These are phyloP conservation scores for Cuculus canorus DNA, from an alignment of 2,797 vertebrate genomes.

Conservation along the genomic window DNA sequence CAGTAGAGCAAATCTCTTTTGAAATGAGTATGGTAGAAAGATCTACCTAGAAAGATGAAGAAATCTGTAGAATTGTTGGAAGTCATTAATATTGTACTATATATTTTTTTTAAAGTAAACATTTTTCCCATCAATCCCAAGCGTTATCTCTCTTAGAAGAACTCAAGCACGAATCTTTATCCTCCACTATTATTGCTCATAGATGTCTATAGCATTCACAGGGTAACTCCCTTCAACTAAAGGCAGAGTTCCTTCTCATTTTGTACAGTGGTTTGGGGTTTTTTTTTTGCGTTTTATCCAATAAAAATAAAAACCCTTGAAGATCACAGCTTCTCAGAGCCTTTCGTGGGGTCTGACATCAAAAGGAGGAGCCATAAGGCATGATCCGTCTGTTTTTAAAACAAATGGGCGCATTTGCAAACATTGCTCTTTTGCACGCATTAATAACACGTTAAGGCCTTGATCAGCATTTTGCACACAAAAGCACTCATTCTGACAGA, in stretches of 20 bases:
- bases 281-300: neutral
- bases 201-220: neutral
- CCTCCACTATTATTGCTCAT: neutral
- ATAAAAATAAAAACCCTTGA: neutral
- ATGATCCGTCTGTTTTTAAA: neutral
- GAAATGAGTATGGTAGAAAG: slow-evolving; percentile 27
- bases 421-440: neutral
- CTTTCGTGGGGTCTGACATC: neutral
- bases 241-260: neutral
- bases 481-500: neutral
- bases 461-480: neutral
- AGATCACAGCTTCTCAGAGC: neutral
- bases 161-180: slow-evolving; percentile 4
- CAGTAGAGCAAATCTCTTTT: slow-evolving; percentile 41
- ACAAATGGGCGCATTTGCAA: neutral
- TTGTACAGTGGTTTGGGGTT: neutral
- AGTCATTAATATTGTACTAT: slow-evolving; percentile 42
- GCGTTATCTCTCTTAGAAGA: neutral
- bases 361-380: neutral
- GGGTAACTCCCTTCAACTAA: neutral
- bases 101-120: slow-evolving; percentile 2
- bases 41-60: slow-evolving; percentile 33
- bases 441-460: neutral
- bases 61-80: slow-evolving; percentile 16
- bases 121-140: neutral